Evolutionary conservation across 2,797 vertebrate genomes (phyloP).

Genomic region (Typhlichthys eigenmanni): DNA sequence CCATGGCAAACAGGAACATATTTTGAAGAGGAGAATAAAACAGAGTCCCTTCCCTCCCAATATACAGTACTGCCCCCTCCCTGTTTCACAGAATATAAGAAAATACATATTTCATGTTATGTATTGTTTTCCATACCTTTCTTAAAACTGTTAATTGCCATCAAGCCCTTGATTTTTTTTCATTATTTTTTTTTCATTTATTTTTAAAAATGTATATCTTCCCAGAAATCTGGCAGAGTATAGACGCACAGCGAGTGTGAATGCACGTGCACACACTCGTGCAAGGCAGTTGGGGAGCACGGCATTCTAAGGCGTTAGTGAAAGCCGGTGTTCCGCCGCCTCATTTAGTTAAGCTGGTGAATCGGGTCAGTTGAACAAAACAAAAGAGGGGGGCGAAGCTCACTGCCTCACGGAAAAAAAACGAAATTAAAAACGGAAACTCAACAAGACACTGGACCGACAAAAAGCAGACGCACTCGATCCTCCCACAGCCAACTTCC

Average conservation of each 20-base stretch:
- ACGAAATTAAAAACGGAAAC: conserved; percentile 44
- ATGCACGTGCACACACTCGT: conserved; percentile 54
- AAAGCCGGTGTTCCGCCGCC: conserved; percentile 67
- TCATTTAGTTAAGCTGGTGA: conserved; percentile 80
- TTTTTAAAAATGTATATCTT: conserved; percentile 66
- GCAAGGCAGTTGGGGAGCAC: conserved; percentile 71
- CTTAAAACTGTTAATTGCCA: conserved; percentile 80
- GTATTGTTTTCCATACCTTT: conserved; percentile 77
- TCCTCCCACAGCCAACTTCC: conserved; percentile 35
- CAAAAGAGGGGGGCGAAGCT: conserved; percentile 51
- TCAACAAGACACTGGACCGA: conserved; percentile 68
- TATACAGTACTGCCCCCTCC: conserved; percentile 63
- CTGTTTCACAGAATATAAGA: conserved; percentile 74
- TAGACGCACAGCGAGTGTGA: conserved; percentile 61
- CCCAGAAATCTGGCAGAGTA: conserved; percentile 71
- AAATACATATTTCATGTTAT: conserved; percentile 79
- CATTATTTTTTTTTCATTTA: conserved; percentile 33
- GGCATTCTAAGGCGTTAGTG: conserved; percentile 78
- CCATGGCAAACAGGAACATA: conserved; percentile 75
- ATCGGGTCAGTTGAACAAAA: conserved; percentile 70
- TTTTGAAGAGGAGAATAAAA: conserved; percentile 56
- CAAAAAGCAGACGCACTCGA: conserved; percentile 53
- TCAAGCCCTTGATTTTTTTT: conserved; percentile 78
- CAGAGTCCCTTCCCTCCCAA: conserved; percentile 48
- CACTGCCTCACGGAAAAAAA: conserved; percentile 65